phyloP scores from a whole-genome alignment of 2,888 invertebrate genomes.

The Pteria penguin region DNA sequence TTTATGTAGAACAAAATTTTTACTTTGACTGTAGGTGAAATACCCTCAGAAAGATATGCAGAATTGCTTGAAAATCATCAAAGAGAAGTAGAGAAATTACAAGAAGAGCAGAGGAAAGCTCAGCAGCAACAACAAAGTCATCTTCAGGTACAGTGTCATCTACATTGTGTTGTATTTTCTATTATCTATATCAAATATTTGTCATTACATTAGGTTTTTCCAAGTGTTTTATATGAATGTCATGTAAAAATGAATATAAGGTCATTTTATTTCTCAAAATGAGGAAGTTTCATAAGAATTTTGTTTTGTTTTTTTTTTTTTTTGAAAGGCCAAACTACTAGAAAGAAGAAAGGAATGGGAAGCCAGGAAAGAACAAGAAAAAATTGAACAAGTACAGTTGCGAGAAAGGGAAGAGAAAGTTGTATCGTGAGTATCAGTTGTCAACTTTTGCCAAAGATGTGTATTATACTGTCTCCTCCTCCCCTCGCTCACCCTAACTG shows the following conservation, averaged over 20 bases:
- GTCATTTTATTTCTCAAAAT: no score
- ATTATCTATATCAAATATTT: neutral
- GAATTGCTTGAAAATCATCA: slow-evolving; percentile 69
- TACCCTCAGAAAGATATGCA: neutral
- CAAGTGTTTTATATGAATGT: no score
- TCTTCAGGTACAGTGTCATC: slow-evolving; percentile 52
- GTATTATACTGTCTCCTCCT: no score
- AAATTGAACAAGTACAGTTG: slow-evolving; percentile 71
- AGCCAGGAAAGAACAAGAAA: slow-evolving; percentile 68
- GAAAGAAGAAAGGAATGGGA: slow-evolving; percentile 68
- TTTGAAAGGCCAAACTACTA: slow-evolving; percentile 62
- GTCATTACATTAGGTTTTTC: neutral
- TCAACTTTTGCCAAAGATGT: no score
- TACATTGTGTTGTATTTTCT: neutral
- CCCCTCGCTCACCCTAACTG: no score
- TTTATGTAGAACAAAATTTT: no score
- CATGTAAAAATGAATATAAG: no score
- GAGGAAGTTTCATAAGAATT: no score
- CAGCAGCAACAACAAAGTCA: slow-evolving; percentile 62
- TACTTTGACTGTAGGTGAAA: no score
- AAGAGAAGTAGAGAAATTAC: slow-evolving; percentile 60
- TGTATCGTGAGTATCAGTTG: slow-evolving; percentile 70
- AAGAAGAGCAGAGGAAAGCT: slow-evolving; percentile 60
- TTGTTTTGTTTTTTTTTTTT: neutral
- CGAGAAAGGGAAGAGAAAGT: slow-evolving; percentile 76